These are phyloP conservation scores for Rhabditophanes sp. DNA, from an alignment of 2,888 invertebrate genomes.

Conservation along the genomic window DNA sequence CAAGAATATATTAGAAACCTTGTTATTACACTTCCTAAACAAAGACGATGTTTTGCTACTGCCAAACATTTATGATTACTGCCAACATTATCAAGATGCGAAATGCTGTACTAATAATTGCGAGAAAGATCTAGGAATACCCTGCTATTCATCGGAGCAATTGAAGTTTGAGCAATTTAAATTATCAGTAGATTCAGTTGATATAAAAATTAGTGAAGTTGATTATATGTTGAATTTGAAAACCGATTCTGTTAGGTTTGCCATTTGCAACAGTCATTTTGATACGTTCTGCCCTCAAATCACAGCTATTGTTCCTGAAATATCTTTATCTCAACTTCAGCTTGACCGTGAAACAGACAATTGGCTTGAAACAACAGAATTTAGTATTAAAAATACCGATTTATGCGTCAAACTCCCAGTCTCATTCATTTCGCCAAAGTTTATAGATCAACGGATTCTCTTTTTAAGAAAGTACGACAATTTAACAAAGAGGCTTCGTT, in stretches of 20 bases:
- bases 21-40: conserved; percentile 67
- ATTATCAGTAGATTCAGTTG: conserved; percentile 70
- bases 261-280: conserved; percentile 33
- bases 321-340: conserved; percentile 14
- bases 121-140: conserved; percentile 13
- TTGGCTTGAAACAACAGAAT: conserved; percentile 20
- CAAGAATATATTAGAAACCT: conserved; percentile 72
- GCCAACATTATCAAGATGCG: conserved; percentile 45
- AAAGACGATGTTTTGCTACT: conserved; percentile 73
- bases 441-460: conserved; percentile 12
- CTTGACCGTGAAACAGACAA: conserved; percentile 4
- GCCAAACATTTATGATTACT: conserved; percentile 55
- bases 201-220: conserved; percentile 71
- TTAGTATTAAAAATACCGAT: too few relatives aligned
- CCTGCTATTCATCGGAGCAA: too few relatives aligned
- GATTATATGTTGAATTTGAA: conserved; percentile 14
- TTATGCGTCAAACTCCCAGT: conserved; percentile 16
- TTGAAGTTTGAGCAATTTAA: too few relatives aligned
- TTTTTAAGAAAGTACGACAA: conserved; percentile 56
- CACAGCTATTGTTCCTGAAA: conserved; percentile 15
- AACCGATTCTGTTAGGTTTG: conserved; percentile 18
- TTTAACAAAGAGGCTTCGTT: conserved; percentile 72
- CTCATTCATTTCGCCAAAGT: conserved; percentile 1
- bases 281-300: conserved; percentile 23
- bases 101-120: conserved; percentile 9